Evolutionary conservation across 2,797 vertebrate species (phyloP).

Genomic region (Linurgus olivaceus): DNA sequence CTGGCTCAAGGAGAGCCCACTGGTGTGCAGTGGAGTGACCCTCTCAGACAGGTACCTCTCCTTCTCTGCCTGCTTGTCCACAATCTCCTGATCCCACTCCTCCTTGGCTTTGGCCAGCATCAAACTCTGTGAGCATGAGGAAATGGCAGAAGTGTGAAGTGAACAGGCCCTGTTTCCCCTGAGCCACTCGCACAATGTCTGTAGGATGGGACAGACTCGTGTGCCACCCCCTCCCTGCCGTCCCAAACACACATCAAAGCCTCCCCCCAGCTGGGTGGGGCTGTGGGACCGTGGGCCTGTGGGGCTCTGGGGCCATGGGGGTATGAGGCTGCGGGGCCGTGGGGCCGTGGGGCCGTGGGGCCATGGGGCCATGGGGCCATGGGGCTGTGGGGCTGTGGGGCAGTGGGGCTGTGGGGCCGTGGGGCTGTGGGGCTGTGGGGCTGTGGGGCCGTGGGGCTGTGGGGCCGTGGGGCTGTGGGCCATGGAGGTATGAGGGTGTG

Average conservation of each 20-base stretch:
- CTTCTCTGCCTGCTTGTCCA: slow-evolving; percentile 89
- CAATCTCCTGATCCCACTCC: slow-evolving; percentile 88
- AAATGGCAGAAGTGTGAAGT: not conserved
- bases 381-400: too few relatives aligned
- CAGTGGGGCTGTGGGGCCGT: too few relatives aligned
- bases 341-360: too few relatives aligned
- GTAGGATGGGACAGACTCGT: not conserved
- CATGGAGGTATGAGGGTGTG: too few relatives aligned
- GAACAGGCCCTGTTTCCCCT: not conserved
- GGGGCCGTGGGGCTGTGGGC: too few relatives aligned
- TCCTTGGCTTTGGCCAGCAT: slow-evolving; percentile 94
- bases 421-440: too few relatives aligned
- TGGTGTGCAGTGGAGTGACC: slow-evolving; percentile 75
- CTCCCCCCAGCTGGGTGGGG: not conserved
- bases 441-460: rapidly evolving
- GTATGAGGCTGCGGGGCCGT: rapidly evolving
- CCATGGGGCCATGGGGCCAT: too few relatives aligned
- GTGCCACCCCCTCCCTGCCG: not conserved
- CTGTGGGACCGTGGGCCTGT: too few relatives aligned
- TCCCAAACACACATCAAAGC: slow-evolving; percentile 5
- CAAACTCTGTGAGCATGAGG: slow-evolving; percentile 79
- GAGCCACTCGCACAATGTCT: rapidly evolving
- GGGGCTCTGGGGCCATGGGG: too few relatives aligned
- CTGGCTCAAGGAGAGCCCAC: slow-evolving; percentile 80
- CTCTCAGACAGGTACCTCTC: slow-evolving; percentile 85